Evolutionary conservation across 2,888 invertebrate species (phyloP), one percentile per base, ranked within the genome.

Genomic region (Dasypogon diadema): DNA sequence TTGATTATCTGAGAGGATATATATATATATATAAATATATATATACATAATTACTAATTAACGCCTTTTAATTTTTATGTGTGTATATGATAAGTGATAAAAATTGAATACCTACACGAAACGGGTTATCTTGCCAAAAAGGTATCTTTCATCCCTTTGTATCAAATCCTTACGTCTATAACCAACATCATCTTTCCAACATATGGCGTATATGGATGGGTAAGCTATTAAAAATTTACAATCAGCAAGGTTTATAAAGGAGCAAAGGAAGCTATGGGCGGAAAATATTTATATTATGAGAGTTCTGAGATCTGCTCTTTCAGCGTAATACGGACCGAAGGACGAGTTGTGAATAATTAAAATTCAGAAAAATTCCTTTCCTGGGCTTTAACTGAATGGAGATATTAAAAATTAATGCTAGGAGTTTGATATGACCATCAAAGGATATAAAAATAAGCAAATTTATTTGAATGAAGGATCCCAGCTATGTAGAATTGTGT

Each of bases 221-320:
- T 73, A 73, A 76, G 54, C 56, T 75, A 77, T 77, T 77, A 77
- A 77, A 76, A 76, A 77, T 77, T 77, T 77, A 77, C 75, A 77
- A 75, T 77, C 72, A 77, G 73, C 75, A 77, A 75, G 75, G 76
- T 75, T 74, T 73, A 51, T 55, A 77, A 73, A 73, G 75, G 68
- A 75, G 37, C 34, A 37, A 21, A 60, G 26, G 60, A 30, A 21
- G 18, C 24, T n/a, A 30, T 37, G 14, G 51, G n/a, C 37, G 22
- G 58, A 75, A 70, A 76, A 42, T 70, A 75, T 68, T 54, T 37
- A 77, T 51, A 75, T 70, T 75, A 77, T 75, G 74, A 77, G 68
- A 70, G 70, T 34, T 70, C 70, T 70, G 70, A 70, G 70, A 70
- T 70, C 48, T 48, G 46, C 54, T 54, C 70, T 30, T 70, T 54